phyloP scores from a whole-genome alignment of 2,113 vertebrate genomes.

The Mirza zaza region DNA sequence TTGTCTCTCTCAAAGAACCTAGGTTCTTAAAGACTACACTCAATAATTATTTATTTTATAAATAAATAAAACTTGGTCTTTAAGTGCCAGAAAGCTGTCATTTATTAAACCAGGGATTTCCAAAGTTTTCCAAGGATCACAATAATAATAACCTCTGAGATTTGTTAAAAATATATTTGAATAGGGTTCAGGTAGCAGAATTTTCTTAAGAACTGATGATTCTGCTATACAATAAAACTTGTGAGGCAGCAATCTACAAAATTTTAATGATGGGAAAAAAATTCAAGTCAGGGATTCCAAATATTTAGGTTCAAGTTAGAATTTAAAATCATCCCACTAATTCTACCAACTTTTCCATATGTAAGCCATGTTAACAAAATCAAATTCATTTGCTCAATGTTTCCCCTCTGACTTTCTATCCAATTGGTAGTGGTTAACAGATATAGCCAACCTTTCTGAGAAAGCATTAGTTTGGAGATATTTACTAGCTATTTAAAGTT shows the following conservation, averaged over 20 bases:
- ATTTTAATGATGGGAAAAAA: not conserved
- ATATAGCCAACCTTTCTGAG: not conserved
- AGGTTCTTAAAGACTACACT: not conserved
- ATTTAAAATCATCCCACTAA: not conserved
- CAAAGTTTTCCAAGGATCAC: not conserved
- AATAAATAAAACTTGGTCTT: not conserved
- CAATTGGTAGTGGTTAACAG: not conserved
- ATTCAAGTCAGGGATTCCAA: slow-evolving; percentile 3
- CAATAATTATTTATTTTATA: slow-evolving; percentile 23
- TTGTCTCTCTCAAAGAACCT: not conserved
- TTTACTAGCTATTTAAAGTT: slow-evolving; percentile 28
- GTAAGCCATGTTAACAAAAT: not conserved
- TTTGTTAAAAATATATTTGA: not conserved
- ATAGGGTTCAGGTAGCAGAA: not conserved
- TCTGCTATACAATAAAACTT: not conserved
- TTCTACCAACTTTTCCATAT: not conserved
- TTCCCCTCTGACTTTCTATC: not conserved
- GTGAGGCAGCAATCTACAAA: not conserved
- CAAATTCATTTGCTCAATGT: not conserved
- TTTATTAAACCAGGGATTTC: not conserved
- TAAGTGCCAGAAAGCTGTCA: not conserved
- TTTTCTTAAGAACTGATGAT: not conserved
- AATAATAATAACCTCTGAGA: not conserved
- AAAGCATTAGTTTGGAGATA: not conserved
- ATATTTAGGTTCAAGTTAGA: slow-evolving; percentile 13